Evolutionary conservation across 2,113 vertebrate genomes (phyloP).

Genomic region (Hemiprocne comata): DNA sequence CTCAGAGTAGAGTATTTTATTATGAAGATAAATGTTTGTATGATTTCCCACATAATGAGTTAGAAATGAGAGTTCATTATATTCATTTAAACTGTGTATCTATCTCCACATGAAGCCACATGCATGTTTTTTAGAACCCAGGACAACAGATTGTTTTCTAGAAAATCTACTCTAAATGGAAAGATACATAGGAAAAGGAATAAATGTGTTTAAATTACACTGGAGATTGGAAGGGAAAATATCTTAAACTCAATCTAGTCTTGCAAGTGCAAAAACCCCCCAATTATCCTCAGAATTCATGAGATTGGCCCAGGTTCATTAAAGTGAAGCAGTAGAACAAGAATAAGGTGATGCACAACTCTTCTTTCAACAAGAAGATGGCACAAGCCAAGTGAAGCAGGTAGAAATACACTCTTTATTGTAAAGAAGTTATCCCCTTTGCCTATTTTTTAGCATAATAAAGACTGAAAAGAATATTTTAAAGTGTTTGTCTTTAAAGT

Average conservation of each 20-base stretch:
- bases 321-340: neutral
- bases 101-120: neutral
- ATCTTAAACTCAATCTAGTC: conserved; percentile 10
- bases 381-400: conserved; percentile 9
- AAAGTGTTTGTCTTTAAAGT: neutral
- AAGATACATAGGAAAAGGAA: neutral
- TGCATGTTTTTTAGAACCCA: neutral
- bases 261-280: neutral
- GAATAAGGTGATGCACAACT: neutral
- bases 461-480: neutral
- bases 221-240: neutral
- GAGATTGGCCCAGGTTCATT: neutral
- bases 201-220: conserved; percentile 25
- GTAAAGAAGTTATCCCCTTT: conserved; percentile 9
- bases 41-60: neutral
- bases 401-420: conserved; percentile 25
- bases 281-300: conserved; percentile 6
- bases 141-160: neutral
- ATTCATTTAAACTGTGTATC: neutral
- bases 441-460: neutral
- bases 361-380: neutral
- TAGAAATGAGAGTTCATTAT: neutral
- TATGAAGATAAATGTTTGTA: neutral
- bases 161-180: neutral
- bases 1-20: neutral